Evolutionary conservation across 1,140 invertebrate genomes (phyloP).

Genomic region (Apis laboriosa): DNA sequence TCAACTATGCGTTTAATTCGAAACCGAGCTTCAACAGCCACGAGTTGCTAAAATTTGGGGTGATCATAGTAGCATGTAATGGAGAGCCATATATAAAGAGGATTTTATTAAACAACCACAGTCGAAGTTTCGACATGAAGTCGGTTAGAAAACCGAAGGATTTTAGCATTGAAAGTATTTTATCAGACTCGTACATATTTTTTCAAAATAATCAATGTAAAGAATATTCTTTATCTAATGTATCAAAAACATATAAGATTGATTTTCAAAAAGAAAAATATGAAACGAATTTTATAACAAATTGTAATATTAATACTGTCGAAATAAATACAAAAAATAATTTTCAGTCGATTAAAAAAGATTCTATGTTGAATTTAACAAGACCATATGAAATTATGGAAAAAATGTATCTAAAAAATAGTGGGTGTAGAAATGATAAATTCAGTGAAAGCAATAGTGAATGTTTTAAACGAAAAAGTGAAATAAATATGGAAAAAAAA

Average conservation of each 20-base stretch:
- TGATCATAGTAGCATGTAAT: constrained; percentile 16
- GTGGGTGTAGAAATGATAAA: neutral
- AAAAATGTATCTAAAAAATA: neutral
- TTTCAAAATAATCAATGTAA: neutral
- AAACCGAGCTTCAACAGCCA: constrained; percentile 48
- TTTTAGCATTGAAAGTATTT: constrained; percentile 75
- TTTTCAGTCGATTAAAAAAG: neutral
- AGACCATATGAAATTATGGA: neutral
- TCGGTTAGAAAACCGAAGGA: constrained; percentile 16
- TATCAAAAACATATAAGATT: neutral
- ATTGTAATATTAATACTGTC: neutral
- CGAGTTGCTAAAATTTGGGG: constrained; percentile 32
- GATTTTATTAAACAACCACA: constrained; percentile 32
- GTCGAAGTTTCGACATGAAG: constrained; percentile 25
- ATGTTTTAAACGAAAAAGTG: neutral
- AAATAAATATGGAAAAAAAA: neutral
- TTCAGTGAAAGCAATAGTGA: neutral
- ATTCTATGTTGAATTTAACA: neutral
- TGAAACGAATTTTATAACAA: neutral
- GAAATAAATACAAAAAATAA: neutral
- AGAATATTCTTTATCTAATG: neutral
- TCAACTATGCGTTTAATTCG: constrained; percentile 79
- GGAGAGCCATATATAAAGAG: constrained; percentile 35
- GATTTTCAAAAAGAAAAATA: neutral
- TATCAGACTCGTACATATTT: neutral